A percentile compares a stretch with the other conserved stretches of the same genome.
Conservation (phyloP, 2,888 invertebrate genomes). For the Eurois occulta region DNA sequence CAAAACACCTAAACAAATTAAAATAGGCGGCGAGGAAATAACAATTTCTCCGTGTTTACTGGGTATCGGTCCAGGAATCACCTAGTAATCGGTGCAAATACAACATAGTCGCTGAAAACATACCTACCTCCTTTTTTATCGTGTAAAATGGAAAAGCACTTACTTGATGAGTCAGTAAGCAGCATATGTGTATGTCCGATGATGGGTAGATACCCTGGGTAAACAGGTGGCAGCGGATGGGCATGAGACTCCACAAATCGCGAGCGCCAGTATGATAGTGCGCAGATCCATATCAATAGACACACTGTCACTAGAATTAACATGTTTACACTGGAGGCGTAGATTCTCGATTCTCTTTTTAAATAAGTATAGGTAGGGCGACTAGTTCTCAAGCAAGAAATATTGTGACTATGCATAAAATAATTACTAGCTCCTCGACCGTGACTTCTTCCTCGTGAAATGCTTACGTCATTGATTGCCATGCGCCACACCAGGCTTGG, state of each 20-base stretch:
- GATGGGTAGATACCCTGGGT: slow-evolving; percentile 6
- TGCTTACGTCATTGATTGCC: too few relatives aligned
- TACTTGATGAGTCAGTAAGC: neutral
- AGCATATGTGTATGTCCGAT: slow-evolving; percentile 8
- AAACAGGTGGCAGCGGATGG: slow-evolving; percentile 15
- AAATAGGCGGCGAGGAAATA: too few relatives aligned
- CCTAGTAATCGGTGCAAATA: too few relatives aligned
- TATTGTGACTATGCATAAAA: too few relatives aligned
- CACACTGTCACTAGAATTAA: slow-evolving; percentile 7
- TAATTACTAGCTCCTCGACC: too few relatives aligned
- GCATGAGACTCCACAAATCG: neutral
- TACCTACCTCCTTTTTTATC: too few relatives aligned
- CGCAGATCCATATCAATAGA: neutral
- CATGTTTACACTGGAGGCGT: neutral
- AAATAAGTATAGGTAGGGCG: neutral
- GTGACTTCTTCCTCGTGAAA: too few relatives aligned
- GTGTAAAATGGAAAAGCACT: neutral
- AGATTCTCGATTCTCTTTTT: neutral
- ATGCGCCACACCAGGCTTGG: too few relatives aligned
- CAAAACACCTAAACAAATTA: too few relatives aligned
- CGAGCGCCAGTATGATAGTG: neutral
- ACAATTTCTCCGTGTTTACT: too few relatives aligned
- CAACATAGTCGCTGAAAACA: too few relatives aligned
- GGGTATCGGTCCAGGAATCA: too few relatives aligned
- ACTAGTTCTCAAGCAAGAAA: neutral